phyloP scores from a whole-genome alignment of 2,797 vertebrate species.

The Helostoma temminkii region DNA sequence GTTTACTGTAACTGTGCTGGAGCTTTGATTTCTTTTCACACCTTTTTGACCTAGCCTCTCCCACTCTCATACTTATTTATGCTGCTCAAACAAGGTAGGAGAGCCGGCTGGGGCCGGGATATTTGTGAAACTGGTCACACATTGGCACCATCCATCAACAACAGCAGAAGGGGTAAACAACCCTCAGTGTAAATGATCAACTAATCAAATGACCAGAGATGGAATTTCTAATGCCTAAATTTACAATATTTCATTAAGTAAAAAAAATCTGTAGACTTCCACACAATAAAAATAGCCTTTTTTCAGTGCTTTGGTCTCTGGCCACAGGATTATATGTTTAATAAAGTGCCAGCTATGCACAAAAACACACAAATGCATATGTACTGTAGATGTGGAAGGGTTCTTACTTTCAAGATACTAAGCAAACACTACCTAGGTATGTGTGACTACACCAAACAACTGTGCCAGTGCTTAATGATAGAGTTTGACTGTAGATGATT shows the following conservation, averaged over 20 bases:
- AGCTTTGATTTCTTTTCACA: slow-evolving; percentile 1
- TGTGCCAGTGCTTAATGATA: slow-evolving; percentile 65
- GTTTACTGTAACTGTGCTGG: not conserved
- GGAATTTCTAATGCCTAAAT: no score
- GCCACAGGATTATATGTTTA: slow-evolving; percentile 50
- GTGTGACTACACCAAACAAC: slow-evolving; percentile 47
- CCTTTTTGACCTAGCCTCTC: slow-evolving; percentile 17
- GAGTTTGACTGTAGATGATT: slow-evolving; percentile 54
- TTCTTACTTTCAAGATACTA: slow-evolving; percentile 39
- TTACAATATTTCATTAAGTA: no score
- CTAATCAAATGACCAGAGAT: slow-evolving; percentile 24
- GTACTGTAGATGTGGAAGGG: slow-evolving; percentile 41
- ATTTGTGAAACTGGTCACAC: slow-evolving; percentile 38
- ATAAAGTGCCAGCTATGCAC: slow-evolving; percentile 64
- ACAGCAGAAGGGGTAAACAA: slow-evolving; percentile 38
- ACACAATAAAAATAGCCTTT: no score
- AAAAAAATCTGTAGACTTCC: slow-evolving; percentile 42
- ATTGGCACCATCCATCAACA: slow-evolving; percentile 32
- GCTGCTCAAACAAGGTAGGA: slow-evolving; percentile 11
- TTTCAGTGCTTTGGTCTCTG: no score
- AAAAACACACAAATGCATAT: slow-evolving; percentile 38
- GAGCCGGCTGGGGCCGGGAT: not conserved
- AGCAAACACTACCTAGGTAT: slow-evolving; percentile 55
- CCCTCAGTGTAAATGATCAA: slow-evolving; percentile 10
- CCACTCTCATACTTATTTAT: slow-evolving; percentile 18